A percentile compares a stretch with the other conserved stretches of the same genome.
phyloP scores from a whole-genome alignment of 2,797 vertebrate species.

The Notamacropus eugenii region DNA sequence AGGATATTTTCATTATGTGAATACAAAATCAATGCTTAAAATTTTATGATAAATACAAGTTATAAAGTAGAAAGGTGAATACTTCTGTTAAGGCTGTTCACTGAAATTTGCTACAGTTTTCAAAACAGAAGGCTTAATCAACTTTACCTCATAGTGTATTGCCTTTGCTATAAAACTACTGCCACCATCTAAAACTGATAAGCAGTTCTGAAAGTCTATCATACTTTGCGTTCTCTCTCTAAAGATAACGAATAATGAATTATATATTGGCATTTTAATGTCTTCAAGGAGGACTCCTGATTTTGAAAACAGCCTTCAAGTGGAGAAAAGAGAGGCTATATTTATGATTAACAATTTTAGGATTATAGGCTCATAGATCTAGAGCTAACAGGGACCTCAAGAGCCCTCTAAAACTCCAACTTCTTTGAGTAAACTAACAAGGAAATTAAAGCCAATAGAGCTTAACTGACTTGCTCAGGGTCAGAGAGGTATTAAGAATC shows the following conservation, averaged over 20 bases:
- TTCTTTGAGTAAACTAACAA: not conserved
- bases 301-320: slow-evolving; percentile 8
- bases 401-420: not conserved
- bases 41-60: slow-evolving; percentile 31
- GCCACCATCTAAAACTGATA: not conserved
- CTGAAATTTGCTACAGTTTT: not conserved
- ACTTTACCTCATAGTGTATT: slow-evolving; percentile 29
- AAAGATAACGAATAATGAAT: slow-evolving; percentile 12
- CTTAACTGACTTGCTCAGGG: not conserved
- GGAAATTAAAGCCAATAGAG: not conserved
- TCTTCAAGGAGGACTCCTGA: slow-evolving; percentile 44
- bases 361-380: not conserved
- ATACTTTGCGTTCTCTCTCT: not conserved
- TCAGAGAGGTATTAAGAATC: not conserved
- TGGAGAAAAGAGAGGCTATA: not conserved
- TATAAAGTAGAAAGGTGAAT: slow-evolving; percentile 9
- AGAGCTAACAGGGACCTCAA: not conserved
- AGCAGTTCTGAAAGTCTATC: slow-evolving; percentile 34
- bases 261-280: slow-evolving; percentile 12
- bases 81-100: not conserved
- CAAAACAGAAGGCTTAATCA: not conserved
- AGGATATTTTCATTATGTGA: slow-evolving; percentile 16
- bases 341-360: not conserved
- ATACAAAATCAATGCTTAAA: slow-evolving; percentile 40
- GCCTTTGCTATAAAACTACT: not conserved